phyloP scores from a whole-genome alignment of 2,113 vertebrate genomes.

The Anolis sagrei region DNA sequence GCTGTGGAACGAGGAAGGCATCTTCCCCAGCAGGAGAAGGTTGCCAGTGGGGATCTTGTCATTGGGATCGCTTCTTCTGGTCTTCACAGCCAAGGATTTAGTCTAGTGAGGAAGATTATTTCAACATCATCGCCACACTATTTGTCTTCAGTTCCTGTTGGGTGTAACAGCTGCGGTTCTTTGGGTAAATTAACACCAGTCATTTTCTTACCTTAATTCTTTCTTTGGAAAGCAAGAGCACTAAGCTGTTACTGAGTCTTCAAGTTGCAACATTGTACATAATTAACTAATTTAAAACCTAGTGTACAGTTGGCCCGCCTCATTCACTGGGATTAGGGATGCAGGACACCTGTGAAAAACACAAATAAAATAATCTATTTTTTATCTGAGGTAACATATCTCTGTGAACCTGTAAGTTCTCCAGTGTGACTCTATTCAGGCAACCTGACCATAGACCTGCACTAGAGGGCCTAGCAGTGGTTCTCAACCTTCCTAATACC shows the following conservation, averaged over 20 bases:
- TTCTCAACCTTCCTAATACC: no score
- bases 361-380: no score
- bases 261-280: no score
- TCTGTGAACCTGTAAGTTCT: no score
- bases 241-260: background rate
- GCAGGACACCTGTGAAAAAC: no score
- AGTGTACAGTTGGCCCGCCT: no score
- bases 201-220: background rate
- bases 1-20: constrained; percentile 78
- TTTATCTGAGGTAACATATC: no score
- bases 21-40: constrained; percentile 74
- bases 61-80: constrained; percentile 86
- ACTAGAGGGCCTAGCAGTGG: no score
- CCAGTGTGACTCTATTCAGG: no score
- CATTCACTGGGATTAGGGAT: no score
- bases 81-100: constrained; percentile 83
- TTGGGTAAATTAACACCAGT: constrained; percentile 73
- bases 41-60: constrained; percentile 80
- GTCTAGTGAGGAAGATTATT: constrained; percentile 80
- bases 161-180: constrained; percentile 62
- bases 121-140: constrained; percentile 73
- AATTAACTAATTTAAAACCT: no score
- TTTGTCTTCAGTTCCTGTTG: constrained; percentile 78
- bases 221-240: background rate
- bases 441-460: no score